Conservation (phyloP, 1,140 invertebrate genomes). For the Pseudoatta argentina region DNA sequence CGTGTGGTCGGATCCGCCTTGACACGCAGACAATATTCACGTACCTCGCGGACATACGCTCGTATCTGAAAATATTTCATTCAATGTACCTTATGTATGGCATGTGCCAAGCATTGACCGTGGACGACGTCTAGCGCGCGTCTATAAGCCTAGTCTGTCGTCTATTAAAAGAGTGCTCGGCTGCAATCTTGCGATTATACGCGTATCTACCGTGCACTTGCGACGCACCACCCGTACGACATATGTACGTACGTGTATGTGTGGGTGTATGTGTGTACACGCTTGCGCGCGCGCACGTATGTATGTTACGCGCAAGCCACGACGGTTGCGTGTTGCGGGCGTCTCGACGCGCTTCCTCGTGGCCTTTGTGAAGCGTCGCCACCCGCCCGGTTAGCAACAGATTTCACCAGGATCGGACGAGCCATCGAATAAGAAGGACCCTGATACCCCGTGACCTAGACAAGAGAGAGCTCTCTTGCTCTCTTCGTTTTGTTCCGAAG, state of each 20-base stretch:
- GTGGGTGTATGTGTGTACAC: not conserved
- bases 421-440: slow-evolving; percentile 67
- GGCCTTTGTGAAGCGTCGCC: slow-evolving; percentile 71
- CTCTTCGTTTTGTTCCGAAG: slow-evolving; percentile 40
- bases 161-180: slow-evolving; percentile 78
- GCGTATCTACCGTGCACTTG: slow-evolving; percentile 38
- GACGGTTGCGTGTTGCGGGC: slow-evolving; percentile 70
- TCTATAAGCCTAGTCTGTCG: slow-evolving; percentile 79
- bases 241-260: too few species aligned
- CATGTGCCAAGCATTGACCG: slow-evolving; percentile 79
- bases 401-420: slow-evolving; percentile 80
- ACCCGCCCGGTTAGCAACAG: slow-evolving; percentile 82
- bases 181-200: slow-evolving; percentile 68
- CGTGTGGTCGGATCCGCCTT: not conserved
- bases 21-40: not conserved
- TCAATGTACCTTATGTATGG: slow-evolving; percentile 64
- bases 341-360: slow-evolving; percentile 73
- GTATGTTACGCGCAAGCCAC: slow-evolving; percentile 5
- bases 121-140: slow-evolving; percentile 79
- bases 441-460: not conserved
- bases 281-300: slow-evolving; percentile 25
- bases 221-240: not conserved
- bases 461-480: not conserved
- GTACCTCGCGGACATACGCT: not conserved
- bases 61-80: slow-evolving; percentile 78